Percentiles rank a stretch among this genome's conserved stretches.
Conservation (phyloP, 2,888 invertebrate species). For the Amorpha juglandis region DNA sequence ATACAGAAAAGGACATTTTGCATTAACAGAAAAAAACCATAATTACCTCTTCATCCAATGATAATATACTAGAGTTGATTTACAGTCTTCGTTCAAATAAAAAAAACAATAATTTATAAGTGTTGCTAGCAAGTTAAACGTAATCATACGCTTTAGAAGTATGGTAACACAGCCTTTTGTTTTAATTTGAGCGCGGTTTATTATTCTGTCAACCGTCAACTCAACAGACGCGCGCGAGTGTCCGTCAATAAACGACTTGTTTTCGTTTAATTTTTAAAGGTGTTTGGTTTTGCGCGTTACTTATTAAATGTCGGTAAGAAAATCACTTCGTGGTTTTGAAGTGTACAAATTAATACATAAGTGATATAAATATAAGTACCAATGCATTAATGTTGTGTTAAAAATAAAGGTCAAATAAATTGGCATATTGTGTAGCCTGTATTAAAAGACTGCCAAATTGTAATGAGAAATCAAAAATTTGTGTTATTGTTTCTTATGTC, state of each 20-base stretch:
- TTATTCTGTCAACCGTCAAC: background rate
- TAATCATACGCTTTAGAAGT: background rate
- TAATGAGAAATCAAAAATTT: background rate
- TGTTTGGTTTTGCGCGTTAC: conserved; percentile 5
- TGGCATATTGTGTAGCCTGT: background rate
- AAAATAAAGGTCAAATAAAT: background rate
- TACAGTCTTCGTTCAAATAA: too few species aligned
- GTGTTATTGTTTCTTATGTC: background rate
- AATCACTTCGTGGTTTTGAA: background rate
- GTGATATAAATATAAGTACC: background rate
- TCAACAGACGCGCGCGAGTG: conserved; percentile 5
- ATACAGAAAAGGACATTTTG: too few species aligned
- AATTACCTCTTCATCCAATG: too few species aligned
- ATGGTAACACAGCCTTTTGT: background rate
- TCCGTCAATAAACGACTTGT: background rate
- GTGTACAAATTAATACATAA: background rate
- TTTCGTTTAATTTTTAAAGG: background rate
- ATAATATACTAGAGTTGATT: too few species aligned
- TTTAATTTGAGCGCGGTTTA: conserved; percentile 10
- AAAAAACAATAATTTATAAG: too few species aligned
- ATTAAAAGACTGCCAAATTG: background rate
- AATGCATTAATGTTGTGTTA: background rate
- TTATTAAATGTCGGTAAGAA: background rate
- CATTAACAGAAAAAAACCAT: too few species aligned
- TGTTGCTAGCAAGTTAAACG: background rate